A percentile compares a stretch with the other conserved stretches of the same genome.
phyloP scores from a whole-genome alignment of 2,888 invertebrate genomes.

The Plusia festucae region DNA sequence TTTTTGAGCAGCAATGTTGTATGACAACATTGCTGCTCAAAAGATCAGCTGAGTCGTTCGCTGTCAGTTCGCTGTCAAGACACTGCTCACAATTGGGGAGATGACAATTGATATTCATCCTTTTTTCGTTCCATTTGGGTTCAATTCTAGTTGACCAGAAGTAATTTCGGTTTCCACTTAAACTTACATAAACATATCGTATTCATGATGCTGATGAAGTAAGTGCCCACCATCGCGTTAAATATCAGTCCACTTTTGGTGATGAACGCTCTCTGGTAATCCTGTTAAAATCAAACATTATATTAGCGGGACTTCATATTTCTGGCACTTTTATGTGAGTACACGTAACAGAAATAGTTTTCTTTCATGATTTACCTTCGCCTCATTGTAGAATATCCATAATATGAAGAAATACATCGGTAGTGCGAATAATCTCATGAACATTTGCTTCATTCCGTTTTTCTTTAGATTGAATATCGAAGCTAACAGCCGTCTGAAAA shows the following conservation, averaged over 20 bases:
- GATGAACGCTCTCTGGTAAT: slow-evolving; percentile 92
- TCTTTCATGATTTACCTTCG: slow-evolving; percentile 79
- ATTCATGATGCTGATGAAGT: slow-evolving; percentile 92
- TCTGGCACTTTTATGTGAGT: background rate
- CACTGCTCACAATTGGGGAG: too few species aligned
- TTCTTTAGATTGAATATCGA: slow-evolving; percentile 94
- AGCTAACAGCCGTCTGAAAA: slow-evolving; percentile 92
- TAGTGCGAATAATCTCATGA: slow-evolving; percentile 92
- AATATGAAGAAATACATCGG: slow-evolving; percentile 94
- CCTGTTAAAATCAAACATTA: slow-evolving; percentile 69
- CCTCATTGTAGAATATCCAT: slow-evolving; percentile 94
- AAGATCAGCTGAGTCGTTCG: too few species aligned
- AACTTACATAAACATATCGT: slow-evolving; percentile 92
- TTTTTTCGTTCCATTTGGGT: too few species aligned
- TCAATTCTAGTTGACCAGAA: too few species aligned
- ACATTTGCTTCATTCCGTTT: slow-evolving; percentile 93
- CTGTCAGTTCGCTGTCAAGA: too few species aligned
- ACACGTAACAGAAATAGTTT: background rate
- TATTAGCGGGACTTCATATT: background rate
- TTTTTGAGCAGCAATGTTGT: too few species aligned
- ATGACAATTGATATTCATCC: too few species aligned
- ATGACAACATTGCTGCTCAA: too few species aligned
- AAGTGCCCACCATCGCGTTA: slow-evolving; percentile 91
- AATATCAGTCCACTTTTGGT: slow-evolving; percentile 92
- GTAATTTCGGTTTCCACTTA: too few species aligned